phyloP scores from a whole-genome alignment of 2,797 vertebrate genomes.

The Sebastes hubbsi region DNA sequence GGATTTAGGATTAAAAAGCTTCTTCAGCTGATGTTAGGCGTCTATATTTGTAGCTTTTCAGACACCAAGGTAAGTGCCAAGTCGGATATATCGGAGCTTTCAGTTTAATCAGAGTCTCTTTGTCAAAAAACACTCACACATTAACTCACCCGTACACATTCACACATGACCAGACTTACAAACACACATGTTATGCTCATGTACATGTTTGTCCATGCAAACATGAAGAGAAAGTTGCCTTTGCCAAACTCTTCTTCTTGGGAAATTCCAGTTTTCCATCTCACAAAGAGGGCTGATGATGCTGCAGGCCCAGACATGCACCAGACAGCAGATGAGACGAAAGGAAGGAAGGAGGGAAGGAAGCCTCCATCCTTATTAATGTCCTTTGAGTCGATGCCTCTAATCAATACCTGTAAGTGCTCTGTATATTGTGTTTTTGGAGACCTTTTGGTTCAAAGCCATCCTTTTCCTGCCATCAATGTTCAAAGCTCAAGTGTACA shows the following conservation, averaged over 20 bases:
- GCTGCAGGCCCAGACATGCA: slow-evolving; percentile 38
- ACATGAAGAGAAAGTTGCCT: background rate
- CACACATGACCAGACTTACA: background rate
- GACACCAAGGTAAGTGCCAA: background rate
- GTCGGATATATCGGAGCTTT: background rate
- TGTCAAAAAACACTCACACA: no score
- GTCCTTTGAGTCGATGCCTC: slow-evolving; percentile 16
- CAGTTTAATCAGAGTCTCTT: background rate
- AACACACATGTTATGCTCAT: background rate
- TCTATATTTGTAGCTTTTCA: background rate
- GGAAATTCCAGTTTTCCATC: slow-evolving; percentile 45
- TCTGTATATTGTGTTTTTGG: background rate
- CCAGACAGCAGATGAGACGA: slow-evolving; percentile 3
- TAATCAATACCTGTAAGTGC: slow-evolving; percentile 44
- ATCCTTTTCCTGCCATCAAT: background rate
- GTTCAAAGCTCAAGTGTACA: background rate
- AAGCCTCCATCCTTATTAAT: slow-evolving; percentile 24
- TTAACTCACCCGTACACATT: background rate
- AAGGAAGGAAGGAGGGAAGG: slow-evolving; percentile 2
- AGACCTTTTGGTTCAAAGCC: background rate
- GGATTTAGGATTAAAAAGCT: background rate
- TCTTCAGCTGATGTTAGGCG: background rate
- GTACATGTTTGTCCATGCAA: background rate
- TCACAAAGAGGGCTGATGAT: background rate
- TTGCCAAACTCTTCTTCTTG: slow-evolving; percentile 3